Percentiles rank a stretch among this genome's conserved stretches.
phyloP scores from a whole-genome alignment of 2,797 vertebrate species.

The Orestias chungarensis region DNA sequence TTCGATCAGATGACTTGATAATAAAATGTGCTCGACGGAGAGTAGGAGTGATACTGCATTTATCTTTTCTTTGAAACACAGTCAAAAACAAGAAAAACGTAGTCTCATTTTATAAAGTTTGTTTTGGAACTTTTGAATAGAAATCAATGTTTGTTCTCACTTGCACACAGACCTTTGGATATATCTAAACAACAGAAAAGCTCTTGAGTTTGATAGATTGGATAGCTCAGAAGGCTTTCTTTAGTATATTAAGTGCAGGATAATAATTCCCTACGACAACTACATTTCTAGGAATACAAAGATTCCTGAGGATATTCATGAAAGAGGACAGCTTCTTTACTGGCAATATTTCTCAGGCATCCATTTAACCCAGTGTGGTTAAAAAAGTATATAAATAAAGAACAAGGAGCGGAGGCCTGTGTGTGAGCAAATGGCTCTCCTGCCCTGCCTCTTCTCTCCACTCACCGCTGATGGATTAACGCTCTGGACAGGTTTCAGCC shows the following conservation, averaged over 20 bases:
- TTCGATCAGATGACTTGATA: too few relatives aligned
- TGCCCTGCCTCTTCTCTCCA: conserved; percentile 60
- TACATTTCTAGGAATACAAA: neutral
- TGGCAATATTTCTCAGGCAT: conserved; percentile 51
- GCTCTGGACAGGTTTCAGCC: conserved; percentile 73
- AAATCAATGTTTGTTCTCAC: neutral
- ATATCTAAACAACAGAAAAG: neutral
- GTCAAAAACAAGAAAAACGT: neutral
- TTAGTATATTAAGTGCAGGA: neutral
- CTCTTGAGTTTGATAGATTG: neutral
- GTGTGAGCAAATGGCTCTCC: conserved; percentile 67
- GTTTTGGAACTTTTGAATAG: neutral
- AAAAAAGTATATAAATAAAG: neutral
- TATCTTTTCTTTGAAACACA: neutral
- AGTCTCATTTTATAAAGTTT: neutral
- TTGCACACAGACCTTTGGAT: neutral
- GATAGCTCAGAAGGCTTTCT: neutral
- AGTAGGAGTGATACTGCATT: neutral
- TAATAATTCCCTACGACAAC: neutral
- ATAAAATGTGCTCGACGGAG: neutral
- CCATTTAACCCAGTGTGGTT: conserved; percentile 57
- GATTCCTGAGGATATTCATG: neutral
- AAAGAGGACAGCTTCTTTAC: conserved; percentile 27
- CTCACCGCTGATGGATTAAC: conserved; percentile 74
- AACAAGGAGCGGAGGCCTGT: conserved; percentile 18